Percentiles rank a stretch among this genome's conserved stretches.
These are phyloP conservation scores for Nesidiocoris tenuis DNA, from an alignment of 2,888 invertebrate genomes.

Conservation along the genomic window DNA sequence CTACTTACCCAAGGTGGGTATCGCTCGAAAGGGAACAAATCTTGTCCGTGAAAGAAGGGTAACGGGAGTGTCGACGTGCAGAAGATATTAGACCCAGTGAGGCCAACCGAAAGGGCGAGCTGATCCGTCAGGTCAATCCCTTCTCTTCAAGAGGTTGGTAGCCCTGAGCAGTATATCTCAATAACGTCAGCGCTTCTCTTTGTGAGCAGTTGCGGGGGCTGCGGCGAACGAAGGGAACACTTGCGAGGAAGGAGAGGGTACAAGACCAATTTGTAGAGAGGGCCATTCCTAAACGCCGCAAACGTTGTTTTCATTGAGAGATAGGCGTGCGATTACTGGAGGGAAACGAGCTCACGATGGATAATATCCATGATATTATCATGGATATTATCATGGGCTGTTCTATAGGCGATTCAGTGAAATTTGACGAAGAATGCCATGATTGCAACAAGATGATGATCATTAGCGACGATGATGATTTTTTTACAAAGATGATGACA, in stretches of 20 bases:
- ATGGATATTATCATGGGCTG: no score
- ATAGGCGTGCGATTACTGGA: no score
- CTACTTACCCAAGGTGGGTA: neutral
- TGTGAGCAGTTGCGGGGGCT: neutral
- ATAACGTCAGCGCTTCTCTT: slow-evolving; percentile 21
- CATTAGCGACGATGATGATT: no score
- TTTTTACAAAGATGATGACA: no score
- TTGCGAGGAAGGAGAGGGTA: neutral
- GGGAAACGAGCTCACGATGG: no score
- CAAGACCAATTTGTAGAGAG: neutral
- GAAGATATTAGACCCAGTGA: slow-evolving; percentile 18
- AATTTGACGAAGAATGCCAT: no score
- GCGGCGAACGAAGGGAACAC: slow-evolving; percentile 3
- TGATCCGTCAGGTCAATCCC: slow-evolving; percentile 28
- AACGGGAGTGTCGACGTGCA: neutral
- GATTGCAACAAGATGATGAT: no score
- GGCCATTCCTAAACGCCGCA: neutral
- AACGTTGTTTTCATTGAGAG: neutral
- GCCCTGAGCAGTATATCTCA: slow-evolving; percentile 32
- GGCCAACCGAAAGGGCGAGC: slow-evolving; percentile 20
- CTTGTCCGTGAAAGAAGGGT: slow-evolving; percentile 13
- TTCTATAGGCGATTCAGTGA: no score
- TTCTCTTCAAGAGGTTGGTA: slow-evolving; percentile 22
- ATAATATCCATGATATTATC: no score
- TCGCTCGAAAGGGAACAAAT: neutral